phyloP scores from a whole-genome alignment of 2,888 invertebrate genomes.

The Protodeltote pygarga region DNA sequence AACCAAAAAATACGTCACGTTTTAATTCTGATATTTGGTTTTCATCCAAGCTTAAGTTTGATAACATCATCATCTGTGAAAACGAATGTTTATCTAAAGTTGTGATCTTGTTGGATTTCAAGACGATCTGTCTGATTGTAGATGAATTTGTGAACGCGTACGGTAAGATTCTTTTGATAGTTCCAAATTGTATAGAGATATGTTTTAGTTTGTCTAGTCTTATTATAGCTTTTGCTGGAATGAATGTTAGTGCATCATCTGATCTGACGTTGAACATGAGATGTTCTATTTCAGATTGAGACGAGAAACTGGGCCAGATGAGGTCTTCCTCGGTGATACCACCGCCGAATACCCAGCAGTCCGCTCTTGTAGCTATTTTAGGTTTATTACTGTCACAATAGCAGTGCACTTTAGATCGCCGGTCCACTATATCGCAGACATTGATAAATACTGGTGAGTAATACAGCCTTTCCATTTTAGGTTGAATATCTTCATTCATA shows the following conservation, averaged over 20 bases:
- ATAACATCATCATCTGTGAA: slow-evolving; percentile 90
- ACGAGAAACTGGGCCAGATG: slow-evolving; percentile 91
- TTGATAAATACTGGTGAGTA: slow-evolving; percentile 77
- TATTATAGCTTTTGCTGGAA: slow-evolving; percentile 90
- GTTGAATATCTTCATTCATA: slow-evolving; percentile 70
- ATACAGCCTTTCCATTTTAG: slow-evolving; percentile 71
- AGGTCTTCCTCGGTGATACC: slow-evolving; percentile 89
- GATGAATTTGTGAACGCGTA: slow-evolving; percentile 92
- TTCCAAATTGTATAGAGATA: slow-evolving; percentile 91
- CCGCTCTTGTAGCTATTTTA: slow-evolving; percentile 89
- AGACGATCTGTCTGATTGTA: slow-evolving; percentile 89
- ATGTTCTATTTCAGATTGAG: slow-evolving; percentile 90
- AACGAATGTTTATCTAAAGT: slow-evolving; percentile 90
- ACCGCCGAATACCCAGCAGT: slow-evolving; percentile 90
- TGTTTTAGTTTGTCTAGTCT: slow-evolving; percentile 90
- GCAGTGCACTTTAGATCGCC: slow-evolving; percentile 81
- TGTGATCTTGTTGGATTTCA: slow-evolving; percentile 90
- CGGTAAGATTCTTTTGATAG: slow-evolving; percentile 89
- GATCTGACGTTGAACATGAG: slow-evolving; percentile 90
- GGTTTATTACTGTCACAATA: slow-evolving; percentile 81
- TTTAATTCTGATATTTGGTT: slow-evolving; percentile 92
- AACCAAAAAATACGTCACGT: slow-evolving; percentile 90
- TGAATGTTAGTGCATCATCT: slow-evolving; percentile 89
- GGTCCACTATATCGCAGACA: slow-evolving; percentile 79
- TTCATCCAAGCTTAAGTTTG: slow-evolving; percentile 90